phyloP scores from a whole-genome alignment of 2,113 vertebrate genomes.

The Paradisaea rubra region DNA sequence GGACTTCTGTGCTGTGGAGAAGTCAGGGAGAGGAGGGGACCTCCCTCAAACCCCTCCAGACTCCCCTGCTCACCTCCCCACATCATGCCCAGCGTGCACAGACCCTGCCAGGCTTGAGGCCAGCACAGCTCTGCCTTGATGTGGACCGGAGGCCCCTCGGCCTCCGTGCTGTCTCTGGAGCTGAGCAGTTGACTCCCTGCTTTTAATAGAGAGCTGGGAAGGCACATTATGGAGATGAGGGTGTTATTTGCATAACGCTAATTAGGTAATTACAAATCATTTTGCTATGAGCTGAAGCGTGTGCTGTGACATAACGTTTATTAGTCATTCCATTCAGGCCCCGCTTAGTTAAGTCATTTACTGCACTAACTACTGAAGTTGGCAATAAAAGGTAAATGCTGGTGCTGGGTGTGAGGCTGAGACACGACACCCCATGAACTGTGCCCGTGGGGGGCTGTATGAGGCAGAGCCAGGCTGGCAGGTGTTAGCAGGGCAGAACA shows the following conservation, averaged over 20 bases:
- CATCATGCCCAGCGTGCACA: accelerated
- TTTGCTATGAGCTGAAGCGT: constrained; percentile 82
- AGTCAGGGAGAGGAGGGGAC: neutral
- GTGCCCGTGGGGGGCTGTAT: neutral
- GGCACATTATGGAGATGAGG: constrained; percentile 73
- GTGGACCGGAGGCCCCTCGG: neutral
- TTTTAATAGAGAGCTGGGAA: constrained; percentile 66
- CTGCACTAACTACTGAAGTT: constrained; percentile 55
- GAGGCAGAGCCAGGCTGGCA: neutral
- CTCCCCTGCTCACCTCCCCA: neutral
- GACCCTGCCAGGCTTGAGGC: neutral
- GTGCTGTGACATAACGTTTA: constrained; percentile 75
- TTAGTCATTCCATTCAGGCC: constrained; percentile 72
- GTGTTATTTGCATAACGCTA: constrained; percentile 86
- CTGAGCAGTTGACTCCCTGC: constrained; percentile 50
- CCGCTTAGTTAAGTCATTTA: constrained; percentile 53
- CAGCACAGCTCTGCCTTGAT: neutral
- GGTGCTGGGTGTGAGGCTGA: neutral
- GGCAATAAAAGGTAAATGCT: constrained; percentile 50
- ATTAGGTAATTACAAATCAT: constrained; percentile 91
- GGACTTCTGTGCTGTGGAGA: neutral
- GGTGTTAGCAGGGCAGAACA: neutral
- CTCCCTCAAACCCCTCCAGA: neutral
- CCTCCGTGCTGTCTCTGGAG: constrained; percentile 24
- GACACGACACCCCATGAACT: neutral